A percentile compares a stretch with the other conserved stretches of the same genome.
These are phyloP conservation scores for Sweltsa coloradensis DNA, from an alignment of 1,140 invertebrate species.

Conservation along the genomic window DNA sequence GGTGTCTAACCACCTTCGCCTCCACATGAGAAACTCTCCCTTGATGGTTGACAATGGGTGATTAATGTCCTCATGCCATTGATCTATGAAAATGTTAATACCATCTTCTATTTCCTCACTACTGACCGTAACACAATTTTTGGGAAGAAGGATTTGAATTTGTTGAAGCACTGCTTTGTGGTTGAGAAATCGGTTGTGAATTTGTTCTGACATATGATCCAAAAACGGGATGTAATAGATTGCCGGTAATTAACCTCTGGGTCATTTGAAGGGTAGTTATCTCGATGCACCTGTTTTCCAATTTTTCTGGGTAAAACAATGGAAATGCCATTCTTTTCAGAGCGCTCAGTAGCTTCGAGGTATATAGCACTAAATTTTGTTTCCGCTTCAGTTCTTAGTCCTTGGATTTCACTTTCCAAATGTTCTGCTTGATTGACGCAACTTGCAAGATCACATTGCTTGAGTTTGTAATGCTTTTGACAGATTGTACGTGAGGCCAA, in stretches of 20 bases:
- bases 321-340: slow-evolving; percentile 1
- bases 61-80: neutral
- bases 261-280: neutral
- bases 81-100: neutral
- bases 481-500: slow-evolving; percentile 8
- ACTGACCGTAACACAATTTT: neutral
- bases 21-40: slow-evolving; percentile 5
- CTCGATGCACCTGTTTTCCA: slow-evolving; percentile 1
- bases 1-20: neutral
- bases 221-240: neutral
- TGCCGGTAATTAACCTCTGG: slow-evolving; percentile 1
- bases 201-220: neutral
- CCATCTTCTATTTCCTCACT: neutral
- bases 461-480: slow-evolving; percentile 8
- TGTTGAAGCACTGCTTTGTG: neutral
- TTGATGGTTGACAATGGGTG: neutral
- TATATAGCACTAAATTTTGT: neutral
- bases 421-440: slow-evolving; percentile 2
- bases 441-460: neutral
- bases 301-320: neutral
- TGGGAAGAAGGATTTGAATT: slow-evolving; percentile 6
- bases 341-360: neutral
- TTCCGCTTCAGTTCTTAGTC: neutral
- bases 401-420: neutral
- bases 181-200: neutral